Evolutionary conservation across 2,797 vertebrate species (phyloP).

Genomic region (Chaetodon trifasciatus): DNA sequence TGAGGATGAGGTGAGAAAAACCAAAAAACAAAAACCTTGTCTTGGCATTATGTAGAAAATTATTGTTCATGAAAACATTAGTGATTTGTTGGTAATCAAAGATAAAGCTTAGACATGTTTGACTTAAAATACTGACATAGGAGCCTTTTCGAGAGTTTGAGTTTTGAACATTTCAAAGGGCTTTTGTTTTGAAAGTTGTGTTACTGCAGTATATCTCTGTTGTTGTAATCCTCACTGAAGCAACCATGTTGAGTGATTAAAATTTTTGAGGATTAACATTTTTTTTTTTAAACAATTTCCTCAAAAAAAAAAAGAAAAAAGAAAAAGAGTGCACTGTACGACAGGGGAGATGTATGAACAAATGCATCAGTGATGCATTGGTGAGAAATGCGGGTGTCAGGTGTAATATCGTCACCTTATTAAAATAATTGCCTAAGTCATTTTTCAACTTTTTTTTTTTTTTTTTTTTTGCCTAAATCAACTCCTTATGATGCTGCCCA

Average conservation of each 20-base stretch:
- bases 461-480: too few species aligned
- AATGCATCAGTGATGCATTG: background rate
- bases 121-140: background rate
- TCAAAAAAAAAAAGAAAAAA: background rate
- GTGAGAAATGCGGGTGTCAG: background rate
- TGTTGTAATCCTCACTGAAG: slow-evolving; percentile 2
- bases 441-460: too few species aligned
- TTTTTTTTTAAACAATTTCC: background rate
- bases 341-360: background rate
- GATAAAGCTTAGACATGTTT: background rate
- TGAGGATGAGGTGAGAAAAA: background rate
- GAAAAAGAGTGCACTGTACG: background rate
- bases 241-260: background rate
- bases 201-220: background rate
- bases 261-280: background rate
- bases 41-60: background rate
- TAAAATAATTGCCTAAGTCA: too few species aligned
- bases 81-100: background rate
- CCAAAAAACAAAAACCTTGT: background rate
- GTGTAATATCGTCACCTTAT: too few species aligned
- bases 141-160: background rate
- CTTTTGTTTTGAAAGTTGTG: slow-evolving; percentile 10
- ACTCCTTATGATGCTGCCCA: too few species aligned
- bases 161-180: slow-evolving; percentile 8
- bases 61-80: slow-evolving; percentile 1